Conservation (phyloP, 1,140 invertebrate genomes). For the Leptopilina clavipes region DNA sequence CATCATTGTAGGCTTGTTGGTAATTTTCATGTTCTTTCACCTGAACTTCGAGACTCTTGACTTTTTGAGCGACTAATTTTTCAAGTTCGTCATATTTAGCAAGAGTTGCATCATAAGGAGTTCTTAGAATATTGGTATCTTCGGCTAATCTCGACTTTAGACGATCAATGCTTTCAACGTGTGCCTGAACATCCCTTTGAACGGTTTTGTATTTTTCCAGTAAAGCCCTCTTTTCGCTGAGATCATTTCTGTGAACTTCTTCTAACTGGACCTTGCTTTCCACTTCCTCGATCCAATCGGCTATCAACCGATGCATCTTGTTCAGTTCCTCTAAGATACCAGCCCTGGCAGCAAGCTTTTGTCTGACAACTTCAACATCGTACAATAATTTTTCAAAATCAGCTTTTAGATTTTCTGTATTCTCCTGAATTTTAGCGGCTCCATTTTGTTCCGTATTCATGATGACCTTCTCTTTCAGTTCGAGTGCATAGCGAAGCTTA, state of each 20-base stretch:
- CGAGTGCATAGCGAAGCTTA: conserved; percentile 90
- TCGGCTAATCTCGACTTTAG: conserved; percentile 81
- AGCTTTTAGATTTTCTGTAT: conserved; percentile 89
- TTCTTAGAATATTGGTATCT: conserved; percentile 79
- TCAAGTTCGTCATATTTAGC: conserved; percentile 83
- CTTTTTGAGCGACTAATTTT: conserved; percentile 79
- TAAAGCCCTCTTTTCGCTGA: conserved; percentile 91
- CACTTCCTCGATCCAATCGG: conserved; percentile 91
- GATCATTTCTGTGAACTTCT: conserved; percentile 84
- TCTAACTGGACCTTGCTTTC: conserved; percentile 86
- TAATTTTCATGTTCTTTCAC: conserved; percentile 92
- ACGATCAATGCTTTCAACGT: conserved; percentile 84
- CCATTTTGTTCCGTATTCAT: conserved; percentile 93
- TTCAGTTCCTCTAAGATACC: conserved; percentile 88
- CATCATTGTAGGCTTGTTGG: conserved; percentile 86
- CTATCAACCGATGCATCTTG: conserved; percentile 85
- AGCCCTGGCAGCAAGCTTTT: conserved; percentile 82
- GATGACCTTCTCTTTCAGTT: conserved; percentile 93
- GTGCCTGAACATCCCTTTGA: conserved; percentile 84
- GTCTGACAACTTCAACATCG: conserved; percentile 86
- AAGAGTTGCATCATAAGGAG: conserved; percentile 82
- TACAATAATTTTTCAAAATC: conserved; percentile 90
- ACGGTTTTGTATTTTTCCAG: conserved; percentile 88
- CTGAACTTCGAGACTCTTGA: conserved; percentile 84
- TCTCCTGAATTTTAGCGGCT: conserved; percentile 90